phyloP scores from a whole-genome alignment of 2,113 vertebrate species.

The Gymnocephalus cernua region DNA sequence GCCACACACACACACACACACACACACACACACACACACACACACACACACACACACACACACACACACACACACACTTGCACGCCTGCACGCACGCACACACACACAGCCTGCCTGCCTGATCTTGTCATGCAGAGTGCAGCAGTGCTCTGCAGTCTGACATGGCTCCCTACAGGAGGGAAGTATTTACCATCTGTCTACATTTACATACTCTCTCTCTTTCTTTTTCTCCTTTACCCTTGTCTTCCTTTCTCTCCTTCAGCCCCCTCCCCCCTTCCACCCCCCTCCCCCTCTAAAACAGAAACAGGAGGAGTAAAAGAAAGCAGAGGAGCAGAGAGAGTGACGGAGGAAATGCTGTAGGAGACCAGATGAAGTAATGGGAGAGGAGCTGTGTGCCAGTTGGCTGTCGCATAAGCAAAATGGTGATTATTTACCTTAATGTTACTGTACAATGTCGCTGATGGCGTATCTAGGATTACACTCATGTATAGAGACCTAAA shows the following conservation, averaged over 20 bases:
- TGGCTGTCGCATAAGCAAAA: conserved; percentile 19
- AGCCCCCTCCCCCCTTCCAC: no score
- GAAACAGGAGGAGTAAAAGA: not conserved
- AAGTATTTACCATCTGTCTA: conserved; percentile 69
- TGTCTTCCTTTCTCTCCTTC: conserved; percentile 26
- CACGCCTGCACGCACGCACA: conserved; percentile 12
- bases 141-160: conserved; percentile 68
- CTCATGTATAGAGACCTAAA: not conserved
- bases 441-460: not conserved
- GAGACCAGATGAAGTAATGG: conserved; percentile 11
- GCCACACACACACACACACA: conserved; percentile 18
- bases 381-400: not conserved
- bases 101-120: conserved; percentile 38
- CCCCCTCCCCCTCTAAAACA: conserved; percentile 33
- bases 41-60: conserved; percentile 6
- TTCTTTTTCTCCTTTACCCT: conserved; percentile 35
- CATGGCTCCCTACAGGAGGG: conserved; percentile 65
- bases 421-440: not conserved
- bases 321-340: not conserved
- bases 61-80: not conserved
- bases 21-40: conserved; percentile 31
- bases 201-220: conserved; percentile 41
- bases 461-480: not conserved
- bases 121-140: conserved; percentile 66
- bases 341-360: not conserved